Base-by-base conservation (phyloP, 2,888 invertebrate genomes). In the Drosophila sordidula region DNA sequence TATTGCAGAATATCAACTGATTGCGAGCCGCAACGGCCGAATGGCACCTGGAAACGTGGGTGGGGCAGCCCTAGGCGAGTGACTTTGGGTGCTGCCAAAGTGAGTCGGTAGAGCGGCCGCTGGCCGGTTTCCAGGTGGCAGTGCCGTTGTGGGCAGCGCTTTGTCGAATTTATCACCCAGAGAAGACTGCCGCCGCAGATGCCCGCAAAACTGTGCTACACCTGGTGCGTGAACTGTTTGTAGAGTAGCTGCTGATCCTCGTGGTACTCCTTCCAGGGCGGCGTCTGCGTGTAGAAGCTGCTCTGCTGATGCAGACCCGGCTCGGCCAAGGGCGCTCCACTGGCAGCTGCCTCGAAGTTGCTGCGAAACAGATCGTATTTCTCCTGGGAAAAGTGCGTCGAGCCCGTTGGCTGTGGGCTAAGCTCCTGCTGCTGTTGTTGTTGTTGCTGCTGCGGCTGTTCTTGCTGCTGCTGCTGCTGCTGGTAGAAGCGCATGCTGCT, bases 301-400 rank as follows among this genome's bases (percentile, higher is more conserved):
- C 92, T 92, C 47, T 83, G 90, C 44, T 92, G 92, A 80, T 92
- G 92, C 61, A 90, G 71, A 4, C 63, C 78, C 18, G 66, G 47
- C 1, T 83, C 77, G 25, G 65, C 29, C 61, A 66, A 12, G 18
- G 71, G 34, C 39, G 75, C 52, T 4, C 70, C 72, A 57, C 80
- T 85, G 32, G 90, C 89, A 69, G 93, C 93, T 70, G 92, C 87
- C 65, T 94, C 94, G 79, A 95, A 95, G 12, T 94, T 94, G 68
- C 93, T 93, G 80, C 93, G 94, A 74, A 94, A 95, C 55, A 94
- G 89, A 74, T 94, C 94, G 54, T 94, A 94, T 86, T 94, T 94
- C 78, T 92, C 90, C 62, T 90, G 89, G 11, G 90, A 91, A 71
- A 91, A 92, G 89, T 91, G 85, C 6, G 4, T 51, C 41, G 44